Percentiles rank a stretch among this genome's conserved stretches.
phyloP scores from a whole-genome alignment of 2,113 vertebrate species.

The Tapirus terrestris region DNA sequence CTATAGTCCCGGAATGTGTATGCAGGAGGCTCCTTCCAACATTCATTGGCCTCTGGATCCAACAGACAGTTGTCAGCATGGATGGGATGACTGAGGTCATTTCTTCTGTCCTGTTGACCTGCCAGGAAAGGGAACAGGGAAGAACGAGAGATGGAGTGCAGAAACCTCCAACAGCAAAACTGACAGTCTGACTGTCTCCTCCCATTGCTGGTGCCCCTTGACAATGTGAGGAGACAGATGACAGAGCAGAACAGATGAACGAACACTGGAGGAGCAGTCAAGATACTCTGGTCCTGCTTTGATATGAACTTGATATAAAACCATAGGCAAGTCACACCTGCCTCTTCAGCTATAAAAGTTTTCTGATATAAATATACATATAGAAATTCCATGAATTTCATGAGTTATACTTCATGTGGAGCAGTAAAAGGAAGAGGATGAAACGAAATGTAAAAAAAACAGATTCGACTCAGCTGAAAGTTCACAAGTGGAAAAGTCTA shows the following conservation, averaged over 20 bases:
- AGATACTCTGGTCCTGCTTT: background rate
- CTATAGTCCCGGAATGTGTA: conserved; percentile 98
- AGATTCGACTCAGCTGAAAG: background rate
- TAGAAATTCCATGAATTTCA: background rate
- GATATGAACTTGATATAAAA: background rate
- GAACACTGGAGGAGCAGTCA: background rate
- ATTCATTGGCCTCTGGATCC: conserved; percentile 96
- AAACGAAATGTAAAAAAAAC: background rate
- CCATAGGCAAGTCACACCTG: too few species aligned
- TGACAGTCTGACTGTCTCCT: background rate
- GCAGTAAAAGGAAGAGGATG: background rate
- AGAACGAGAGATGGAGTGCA: background rate
- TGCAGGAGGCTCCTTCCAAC: conserved; percentile 98
- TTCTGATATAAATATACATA: background rate
- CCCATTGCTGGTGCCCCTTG: background rate
- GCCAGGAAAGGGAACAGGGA: conserved; percentile 19
- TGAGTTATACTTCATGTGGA: background rate
- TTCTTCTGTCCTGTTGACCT: conserved; percentile 97
- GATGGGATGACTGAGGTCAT: conserved; percentile 98
- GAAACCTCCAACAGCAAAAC: background rate
- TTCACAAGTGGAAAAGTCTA: background rate
- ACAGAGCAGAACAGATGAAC: background rate
- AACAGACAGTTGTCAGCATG: conserved; percentile 98
- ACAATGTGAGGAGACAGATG: background rate
- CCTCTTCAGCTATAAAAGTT: background rate